phyloP scores from a whole-genome alignment of 2,888 invertebrate species.

The Thera obeliscata region DNA sequence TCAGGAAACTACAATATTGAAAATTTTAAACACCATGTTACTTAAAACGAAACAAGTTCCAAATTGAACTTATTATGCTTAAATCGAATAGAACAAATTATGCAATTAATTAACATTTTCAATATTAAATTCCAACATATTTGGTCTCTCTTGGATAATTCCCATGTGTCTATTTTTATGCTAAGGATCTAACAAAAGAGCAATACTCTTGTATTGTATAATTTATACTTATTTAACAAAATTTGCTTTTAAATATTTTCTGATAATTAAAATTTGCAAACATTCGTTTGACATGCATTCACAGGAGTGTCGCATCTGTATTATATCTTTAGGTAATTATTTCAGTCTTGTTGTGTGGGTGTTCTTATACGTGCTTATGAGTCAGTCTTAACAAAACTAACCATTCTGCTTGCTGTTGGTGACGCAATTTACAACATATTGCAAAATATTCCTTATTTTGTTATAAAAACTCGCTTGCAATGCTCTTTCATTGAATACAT shows the following conservation, averaged over 20 bases:
- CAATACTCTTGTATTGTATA: slow-evolving; percentile 30
- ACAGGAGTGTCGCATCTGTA: slow-evolving; percentile 36
- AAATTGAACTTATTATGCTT: too few relatives aligned
- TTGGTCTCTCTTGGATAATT: too few relatives aligned
- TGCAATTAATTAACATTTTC: too few relatives aligned
- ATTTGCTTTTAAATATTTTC: slow-evolving; percentile 5
- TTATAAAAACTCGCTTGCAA: neutral
- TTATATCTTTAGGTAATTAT: slow-evolving; percentile 39
- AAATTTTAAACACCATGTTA: too few relatives aligned
- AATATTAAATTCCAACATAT: too few relatives aligned
- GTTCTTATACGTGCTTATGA: slow-evolving; percentile 11
- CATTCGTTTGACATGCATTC: slow-evolving; percentile 30
- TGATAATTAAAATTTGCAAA: slow-evolving; percentile 26
- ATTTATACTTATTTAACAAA: neutral
- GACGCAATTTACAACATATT: neutral
- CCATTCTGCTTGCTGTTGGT: slow-evolving; percentile 5
- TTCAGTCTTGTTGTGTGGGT: slow-evolving; percentile 22
- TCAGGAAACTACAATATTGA: too few relatives aligned
- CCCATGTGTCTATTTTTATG: neutral
- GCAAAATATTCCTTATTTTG: neutral
- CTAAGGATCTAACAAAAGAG: slow-evolving; percentile 18
- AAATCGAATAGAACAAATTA: too few relatives aligned
- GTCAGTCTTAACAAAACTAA: neutral
- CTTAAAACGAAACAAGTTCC: too few relatives aligned
- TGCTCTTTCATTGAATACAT: neutral